A percentile compares a stretch with the other conserved stretches of the same genome.
phyloP scores from a whole-genome alignment of 1,140 invertebrate species.

The Heterodera schachtii region DNA sequence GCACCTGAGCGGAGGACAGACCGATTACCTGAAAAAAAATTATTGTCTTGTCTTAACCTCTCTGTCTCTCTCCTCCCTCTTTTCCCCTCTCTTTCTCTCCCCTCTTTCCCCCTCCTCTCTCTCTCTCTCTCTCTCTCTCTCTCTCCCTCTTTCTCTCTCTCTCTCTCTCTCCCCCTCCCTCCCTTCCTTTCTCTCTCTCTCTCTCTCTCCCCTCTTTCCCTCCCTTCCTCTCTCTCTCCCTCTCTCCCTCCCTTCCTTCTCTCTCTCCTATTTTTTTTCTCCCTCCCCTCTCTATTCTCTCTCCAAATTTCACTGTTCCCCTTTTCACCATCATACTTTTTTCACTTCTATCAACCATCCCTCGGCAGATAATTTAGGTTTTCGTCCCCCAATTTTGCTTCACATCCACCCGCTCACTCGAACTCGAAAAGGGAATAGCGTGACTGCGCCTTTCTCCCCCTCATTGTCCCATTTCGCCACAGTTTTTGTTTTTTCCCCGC shows the following conservation, averaged over 20 bases:
- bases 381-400: background rate
- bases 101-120: background rate
- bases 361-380: background rate
- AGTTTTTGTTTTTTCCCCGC: conserved; percentile 6
- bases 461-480: background rate
- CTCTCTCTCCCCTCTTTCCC: background rate
- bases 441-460: background rate
- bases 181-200: too few species aligned
- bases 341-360: background rate
- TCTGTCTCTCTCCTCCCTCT: conserved; percentile 9
- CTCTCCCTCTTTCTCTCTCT: conserved; percentile 18
- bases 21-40: conserved; percentile 20
- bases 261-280: background rate
- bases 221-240: background rate
- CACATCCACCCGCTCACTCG: background rate
- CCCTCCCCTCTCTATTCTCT: background rate
- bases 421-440: conserved; percentile 1
- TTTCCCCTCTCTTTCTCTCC: conserved; percentile 2
- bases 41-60: background rate
- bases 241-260: conserved; percentile 4
- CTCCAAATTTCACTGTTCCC: background rate
- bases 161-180: conserved; percentile 16
- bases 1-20: conserved; percentile 9
- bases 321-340: background rate
- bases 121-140: background rate